Percentiles rank a stretch among this genome's conserved stretches.
These are phyloP conservation scores for Belgica antarctica DNA, from an alignment of 2,888 invertebrate genomes.

Conservation along the genomic window DNA sequence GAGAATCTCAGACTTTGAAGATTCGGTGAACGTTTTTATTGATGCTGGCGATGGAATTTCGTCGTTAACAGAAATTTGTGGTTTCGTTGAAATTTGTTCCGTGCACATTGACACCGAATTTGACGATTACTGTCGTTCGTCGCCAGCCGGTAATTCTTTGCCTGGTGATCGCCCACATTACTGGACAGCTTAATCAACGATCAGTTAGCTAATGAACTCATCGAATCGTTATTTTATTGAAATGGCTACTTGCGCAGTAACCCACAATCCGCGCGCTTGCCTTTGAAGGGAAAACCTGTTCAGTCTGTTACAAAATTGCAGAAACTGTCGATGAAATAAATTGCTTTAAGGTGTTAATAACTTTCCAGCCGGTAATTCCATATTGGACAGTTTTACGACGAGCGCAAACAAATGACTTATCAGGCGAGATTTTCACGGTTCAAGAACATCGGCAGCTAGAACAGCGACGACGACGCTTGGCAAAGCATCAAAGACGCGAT, in stretches of 20 bases:
- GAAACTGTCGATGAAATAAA: background rate
- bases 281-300: background rate
- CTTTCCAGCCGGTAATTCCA: background rate
- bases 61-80: no score
- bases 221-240: background rate
- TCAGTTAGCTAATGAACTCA: background rate
- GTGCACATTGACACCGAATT: no score
- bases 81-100: no score
- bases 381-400: no score
- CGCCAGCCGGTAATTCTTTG: no score
- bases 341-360: constrained; percentile 6
- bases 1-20: no score
- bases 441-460: background rate
- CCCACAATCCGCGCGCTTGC: background rate
- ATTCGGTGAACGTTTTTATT: no score
- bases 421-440: background rate
- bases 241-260: no score
- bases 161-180: background rate
- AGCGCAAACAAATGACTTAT: no score
- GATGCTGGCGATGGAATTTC: no score
- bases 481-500: background rate
- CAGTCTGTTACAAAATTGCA: background rate
- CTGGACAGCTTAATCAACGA: background rate
- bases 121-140: no score
- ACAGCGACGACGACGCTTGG: background rate